Base-by-base conservation (phyloP, 2,888 invertebrate species). In the Ichneumoninae sp. region DNA sequence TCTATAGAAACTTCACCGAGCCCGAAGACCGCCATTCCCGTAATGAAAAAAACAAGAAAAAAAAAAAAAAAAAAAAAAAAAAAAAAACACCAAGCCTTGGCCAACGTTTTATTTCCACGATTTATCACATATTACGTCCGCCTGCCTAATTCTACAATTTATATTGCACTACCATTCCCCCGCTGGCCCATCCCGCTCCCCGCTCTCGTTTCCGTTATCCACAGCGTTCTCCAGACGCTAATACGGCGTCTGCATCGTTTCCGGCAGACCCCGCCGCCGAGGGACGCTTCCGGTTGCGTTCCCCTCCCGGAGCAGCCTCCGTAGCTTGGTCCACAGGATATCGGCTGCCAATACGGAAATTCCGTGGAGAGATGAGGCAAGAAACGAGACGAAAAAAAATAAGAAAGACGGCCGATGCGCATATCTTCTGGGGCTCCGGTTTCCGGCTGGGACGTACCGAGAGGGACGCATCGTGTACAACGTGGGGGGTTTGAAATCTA, bases 311-410 rank as follows among this genome's bases (percentile, higher is more conserved):
- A 60, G 44, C 44, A 47, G 44, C 44, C 44, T 16, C 16, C 44
- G 16, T 3, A 13, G 44, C 44, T 47, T 16, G 44, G 36, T 44
- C 47, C n/a, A 33, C 74, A 63, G 63, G 78, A 83, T 73, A 80
- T 82, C 73, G 76, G 73, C 74, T 65, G 83, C 68, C 85, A 74
- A 81, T 85, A 83, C 70, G 69, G 81, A 83, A 74, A 80, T 85
- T 81, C 76, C 69, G 69, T 63, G 50, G 47, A 36, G 44, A 69
- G 30, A 60, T 57, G 47, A 63, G 50, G 47, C 50, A 47, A 57
- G 22, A 57, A 57, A 57, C 26, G 44, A 26, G 10, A 26, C 13
- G 47, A 73, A 69, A 54, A 57, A 44, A 10, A 50, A 40, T 52
- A 50, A 71, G 65, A 75, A 76, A 85, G 79, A 65, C 50, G 26